Evolutionary conservation across 2,797 vertebrate genomes (phyloP).

Genomic region (Acanthornis magna): DNA sequence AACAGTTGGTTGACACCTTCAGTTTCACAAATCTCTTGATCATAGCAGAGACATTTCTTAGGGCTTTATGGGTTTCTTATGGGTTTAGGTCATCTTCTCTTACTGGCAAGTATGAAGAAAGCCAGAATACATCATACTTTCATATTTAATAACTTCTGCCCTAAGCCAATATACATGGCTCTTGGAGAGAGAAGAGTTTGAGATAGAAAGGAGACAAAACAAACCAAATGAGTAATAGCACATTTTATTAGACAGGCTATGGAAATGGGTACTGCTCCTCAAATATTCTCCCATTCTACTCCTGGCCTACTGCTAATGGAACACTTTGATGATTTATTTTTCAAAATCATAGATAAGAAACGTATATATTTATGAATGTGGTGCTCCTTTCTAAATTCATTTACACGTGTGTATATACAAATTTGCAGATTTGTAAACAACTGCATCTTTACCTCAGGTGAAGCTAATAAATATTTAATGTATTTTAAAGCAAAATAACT

Average conservation of each 20-base stretch:
- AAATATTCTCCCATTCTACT: not conserved
- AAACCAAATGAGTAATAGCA: not conserved
- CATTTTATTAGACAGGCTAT: not conserved
- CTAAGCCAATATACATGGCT: not conserved
- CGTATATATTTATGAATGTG: not conserved
- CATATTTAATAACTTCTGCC: not conserved
- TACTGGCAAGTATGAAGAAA: not conserved
- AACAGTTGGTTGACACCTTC: not conserved
- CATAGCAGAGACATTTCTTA: not conserved
- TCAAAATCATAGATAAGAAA: not conserved
- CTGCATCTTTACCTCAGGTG: constrained; percentile 54
- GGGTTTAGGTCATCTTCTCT: not conserved
- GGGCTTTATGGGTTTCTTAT: not conserved
- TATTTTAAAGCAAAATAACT: constrained; percentile 65
- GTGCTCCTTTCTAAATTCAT: constrained; percentile 43
- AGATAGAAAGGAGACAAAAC: not conserved
- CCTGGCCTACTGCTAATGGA: not conserved
- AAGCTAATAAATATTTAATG: constrained; percentile 72
- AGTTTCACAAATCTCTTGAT: not conserved
- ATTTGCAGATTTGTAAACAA: constrained; percentile 68
- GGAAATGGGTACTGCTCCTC: not conserved
- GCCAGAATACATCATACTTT: not conserved
- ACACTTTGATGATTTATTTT: not conserved
- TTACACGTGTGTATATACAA: constrained; percentile 37
- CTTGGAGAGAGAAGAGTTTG: not conserved